Conservation (phyloP, 2,113 vertebrate species). For the Dasyurus viverrinus region DNA sequence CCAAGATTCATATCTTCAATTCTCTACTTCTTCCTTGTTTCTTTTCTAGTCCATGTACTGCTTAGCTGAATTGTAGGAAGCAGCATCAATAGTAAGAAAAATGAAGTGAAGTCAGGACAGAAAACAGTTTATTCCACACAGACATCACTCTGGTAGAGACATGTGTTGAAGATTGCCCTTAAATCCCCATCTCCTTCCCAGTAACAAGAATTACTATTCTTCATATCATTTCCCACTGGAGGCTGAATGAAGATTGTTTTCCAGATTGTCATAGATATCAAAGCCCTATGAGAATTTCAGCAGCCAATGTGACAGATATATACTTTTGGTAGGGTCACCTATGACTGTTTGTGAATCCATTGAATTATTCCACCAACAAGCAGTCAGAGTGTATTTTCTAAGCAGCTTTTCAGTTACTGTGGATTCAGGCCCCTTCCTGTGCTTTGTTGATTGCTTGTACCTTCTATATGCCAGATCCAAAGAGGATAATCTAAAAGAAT, state of each 20-base stretch:
- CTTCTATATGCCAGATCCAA: background rate
- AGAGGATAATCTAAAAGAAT: background rate
- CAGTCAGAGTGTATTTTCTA: background rate
- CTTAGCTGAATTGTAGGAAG: background rate
- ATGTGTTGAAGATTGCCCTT: background rate
- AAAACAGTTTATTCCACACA: background rate
- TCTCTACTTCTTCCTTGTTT: background rate
- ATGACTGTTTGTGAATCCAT: background rate
- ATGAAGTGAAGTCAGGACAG: background rate
- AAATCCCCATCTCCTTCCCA: constrained; percentile 14
- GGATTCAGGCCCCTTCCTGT: background rate
- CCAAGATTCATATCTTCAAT: background rate
- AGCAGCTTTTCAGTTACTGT: background rate
- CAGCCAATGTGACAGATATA: background rate
- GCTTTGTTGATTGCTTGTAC: background rate
- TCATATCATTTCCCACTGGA: background rate
- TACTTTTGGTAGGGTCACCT: background rate
- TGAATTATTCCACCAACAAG: background rate
- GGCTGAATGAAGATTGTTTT: background rate
- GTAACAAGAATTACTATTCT: background rate
- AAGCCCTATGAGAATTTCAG: background rate
- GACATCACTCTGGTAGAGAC: background rate
- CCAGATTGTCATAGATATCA: background rate
- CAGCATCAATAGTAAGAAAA: background rate
- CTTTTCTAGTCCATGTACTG: background rate